Conservation (phyloP, 1,140 invertebrate species). For the Aethina tumida region DNA sequence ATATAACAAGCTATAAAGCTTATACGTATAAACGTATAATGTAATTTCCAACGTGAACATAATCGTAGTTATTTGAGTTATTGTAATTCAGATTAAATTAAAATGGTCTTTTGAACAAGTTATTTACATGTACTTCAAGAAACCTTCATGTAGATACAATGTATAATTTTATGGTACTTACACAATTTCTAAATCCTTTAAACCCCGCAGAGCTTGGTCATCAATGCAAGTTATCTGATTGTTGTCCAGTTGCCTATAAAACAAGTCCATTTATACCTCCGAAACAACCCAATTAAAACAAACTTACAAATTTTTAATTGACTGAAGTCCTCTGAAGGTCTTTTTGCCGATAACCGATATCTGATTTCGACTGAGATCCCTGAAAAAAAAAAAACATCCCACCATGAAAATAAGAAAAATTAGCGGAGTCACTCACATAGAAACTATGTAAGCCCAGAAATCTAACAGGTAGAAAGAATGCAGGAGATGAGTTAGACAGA, state of each 20-base stretch:
- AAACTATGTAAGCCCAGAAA: too few relatives aligned
- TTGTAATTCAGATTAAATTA: too few relatives aligned
- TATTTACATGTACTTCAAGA: background rate
- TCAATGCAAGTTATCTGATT: slow-evolving; percentile 91
- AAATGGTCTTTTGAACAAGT: too few relatives aligned
- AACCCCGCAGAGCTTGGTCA: slow-evolving; percentile 68
- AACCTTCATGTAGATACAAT: background rate
- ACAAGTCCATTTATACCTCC: slow-evolving; percentile 16
- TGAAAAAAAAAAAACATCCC: slow-evolving; percentile 53
- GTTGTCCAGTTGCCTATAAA: slow-evolving; percentile 79
- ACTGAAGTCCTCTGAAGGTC: slow-evolving; percentile 72
- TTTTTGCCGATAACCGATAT: slow-evolving; percentile 79
- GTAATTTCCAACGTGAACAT: too few relatives aligned
- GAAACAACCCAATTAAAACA: background rate
- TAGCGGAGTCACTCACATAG: too few relatives aligned
- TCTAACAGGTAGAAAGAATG: too few relatives aligned
- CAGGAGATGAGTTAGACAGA: too few relatives aligned
- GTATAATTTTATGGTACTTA: slow-evolving; percentile 45
- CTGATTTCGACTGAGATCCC: slow-evolving; percentile 89
- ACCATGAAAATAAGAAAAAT: too few relatives aligned
- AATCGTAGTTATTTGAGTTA: too few relatives aligned
- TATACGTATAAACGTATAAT: too few relatives aligned
- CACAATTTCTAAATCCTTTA: slow-evolving; percentile 82
- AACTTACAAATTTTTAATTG: slow-evolving; percentile 32
- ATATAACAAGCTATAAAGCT: too few relatives aligned